These are phyloP conservation scores for Eublepharis macularius DNA, from an alignment of 2,113 vertebrate species.

Conservation along the genomic window DNA sequence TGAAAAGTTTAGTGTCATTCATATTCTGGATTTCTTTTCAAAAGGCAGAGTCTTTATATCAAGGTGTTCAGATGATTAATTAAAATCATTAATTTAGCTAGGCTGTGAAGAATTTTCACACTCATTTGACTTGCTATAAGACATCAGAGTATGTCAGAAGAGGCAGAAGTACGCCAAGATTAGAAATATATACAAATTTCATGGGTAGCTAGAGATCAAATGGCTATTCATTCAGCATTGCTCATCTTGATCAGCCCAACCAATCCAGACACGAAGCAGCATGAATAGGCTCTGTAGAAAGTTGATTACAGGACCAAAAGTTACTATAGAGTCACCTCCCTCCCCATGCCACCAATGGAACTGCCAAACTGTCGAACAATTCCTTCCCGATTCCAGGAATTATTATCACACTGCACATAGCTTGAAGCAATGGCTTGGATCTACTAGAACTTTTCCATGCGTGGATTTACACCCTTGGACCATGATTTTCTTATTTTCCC, in stretches of 20 bases:
- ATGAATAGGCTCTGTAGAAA: background rate
- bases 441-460: background rate
- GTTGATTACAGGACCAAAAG: background rate
- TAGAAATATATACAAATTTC: background rate
- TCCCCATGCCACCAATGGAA: background rate
- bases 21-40: background rate
- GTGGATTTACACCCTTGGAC: too few relatives aligned
- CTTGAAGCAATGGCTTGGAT: background rate
- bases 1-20: rapidly evolving
- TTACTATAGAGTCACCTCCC: background rate
- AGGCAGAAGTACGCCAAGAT: background rate
- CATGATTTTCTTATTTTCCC: too few relatives aligned
- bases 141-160: background rate
- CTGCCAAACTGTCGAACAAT: background rate
- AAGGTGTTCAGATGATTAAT: background rate
- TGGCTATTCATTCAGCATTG: background rate
- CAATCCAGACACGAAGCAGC: background rate
- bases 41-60: background rate
- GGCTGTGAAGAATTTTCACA: background rate
- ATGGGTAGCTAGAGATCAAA: background rate
- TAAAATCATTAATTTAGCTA: background rate
- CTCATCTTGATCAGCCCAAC: background rate
- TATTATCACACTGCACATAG: too few relatives aligned
- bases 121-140: background rate
- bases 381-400: background rate